Base-by-base conservation (phyloP, 2,888 invertebrate species). In the Drosophila siamana region DNA sequence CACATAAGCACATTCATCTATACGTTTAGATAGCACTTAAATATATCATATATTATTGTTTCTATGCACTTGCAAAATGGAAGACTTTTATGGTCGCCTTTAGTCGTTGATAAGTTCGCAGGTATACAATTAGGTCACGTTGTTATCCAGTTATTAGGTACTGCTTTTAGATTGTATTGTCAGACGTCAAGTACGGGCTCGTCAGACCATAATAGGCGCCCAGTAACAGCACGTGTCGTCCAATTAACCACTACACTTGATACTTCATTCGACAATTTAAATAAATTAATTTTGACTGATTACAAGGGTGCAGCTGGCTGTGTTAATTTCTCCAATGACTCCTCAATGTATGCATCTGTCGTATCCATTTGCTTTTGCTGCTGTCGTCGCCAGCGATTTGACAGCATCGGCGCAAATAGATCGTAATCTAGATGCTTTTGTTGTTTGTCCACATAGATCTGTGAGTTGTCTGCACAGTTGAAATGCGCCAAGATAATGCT, bases 341-440 rank as follows among this genome's bases (percentile, higher is more conserved):
- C 89, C 26, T 75, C 76, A 15, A 60, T 61, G 8, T 38, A 6
- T 0, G 4, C 36, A 38, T 38, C 36, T 38, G 40, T 71, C 43
- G 90, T 89, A 36, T 93, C 78, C 33, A 90, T 84, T 22, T 65
- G 26, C 9, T 30, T 13, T 30, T 54, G 3, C 8, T 67, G 9
- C 4, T 81, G 65, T 1, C 66, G 86, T 40, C 91, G 90, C 60
- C 94, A 89, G 64, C 91, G 90, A 0, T 91, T 92, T 0, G 94
- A 93, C 5, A 95, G 55, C 0, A 93, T 90, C 0, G 94, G 94
- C 15, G 94, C 91, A 84, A 95, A 95, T 26, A 95, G 92, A 88
- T 93, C 93, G 0, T 94, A 94, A 87, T 95, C 94, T 40, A 93
- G 86, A 68, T 92, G 90, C 13, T 89, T 89, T 5, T 84, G 78